Conservation (phyloP, 1,140 invertebrate genomes). For the Halictus rubicundus region DNA sequence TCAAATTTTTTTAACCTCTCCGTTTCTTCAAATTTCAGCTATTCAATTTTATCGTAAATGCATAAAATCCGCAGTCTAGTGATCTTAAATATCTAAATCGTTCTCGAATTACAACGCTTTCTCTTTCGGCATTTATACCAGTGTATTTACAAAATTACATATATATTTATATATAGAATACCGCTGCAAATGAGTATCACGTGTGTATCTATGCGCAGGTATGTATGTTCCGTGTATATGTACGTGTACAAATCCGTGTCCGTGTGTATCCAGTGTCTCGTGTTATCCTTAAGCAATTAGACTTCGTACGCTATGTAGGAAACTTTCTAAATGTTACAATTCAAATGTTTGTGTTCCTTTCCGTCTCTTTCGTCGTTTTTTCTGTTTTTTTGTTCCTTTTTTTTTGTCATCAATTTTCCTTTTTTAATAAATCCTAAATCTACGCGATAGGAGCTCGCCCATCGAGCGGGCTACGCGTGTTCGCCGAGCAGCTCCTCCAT, state of each 20-base stretch:
- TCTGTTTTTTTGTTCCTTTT: too few species aligned
- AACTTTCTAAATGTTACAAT: constrained; percentile 59
- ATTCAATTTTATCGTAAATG: too few species aligned
- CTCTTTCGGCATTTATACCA: constrained; percentile 36
- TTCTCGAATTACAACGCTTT: constrained; percentile 29
- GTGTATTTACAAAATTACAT: constrained; percentile 64
- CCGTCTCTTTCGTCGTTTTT: neutral
- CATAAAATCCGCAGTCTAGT: constrained; percentile 10
- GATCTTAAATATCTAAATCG: constrained; percentile 2
- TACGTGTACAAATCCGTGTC: constrained; percentile 1
- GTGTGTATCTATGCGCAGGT: constrained; percentile 13
- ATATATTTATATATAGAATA: constrained; percentile 44
- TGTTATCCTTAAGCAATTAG: constrained; percentile 52
- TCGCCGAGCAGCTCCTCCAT: constrained; percentile 7
- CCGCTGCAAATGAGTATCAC: constrained; percentile 44
- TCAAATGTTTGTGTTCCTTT: constrained; percentile 37
- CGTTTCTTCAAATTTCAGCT: too few species aligned
- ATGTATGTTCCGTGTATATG: neutral
- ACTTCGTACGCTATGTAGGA: constrained; percentile 53
- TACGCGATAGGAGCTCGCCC: constrained; percentile 50
- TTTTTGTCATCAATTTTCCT: neutral
- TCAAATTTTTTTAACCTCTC: too few species aligned
- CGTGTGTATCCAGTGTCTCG: neutral
- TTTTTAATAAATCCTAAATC: constrained; percentile 44
- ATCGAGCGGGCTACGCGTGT: constrained; percentile 8